phyloP scores from a whole-genome alignment of 2,888 invertebrate genomes.

The Phyto melanocephala region DNA sequence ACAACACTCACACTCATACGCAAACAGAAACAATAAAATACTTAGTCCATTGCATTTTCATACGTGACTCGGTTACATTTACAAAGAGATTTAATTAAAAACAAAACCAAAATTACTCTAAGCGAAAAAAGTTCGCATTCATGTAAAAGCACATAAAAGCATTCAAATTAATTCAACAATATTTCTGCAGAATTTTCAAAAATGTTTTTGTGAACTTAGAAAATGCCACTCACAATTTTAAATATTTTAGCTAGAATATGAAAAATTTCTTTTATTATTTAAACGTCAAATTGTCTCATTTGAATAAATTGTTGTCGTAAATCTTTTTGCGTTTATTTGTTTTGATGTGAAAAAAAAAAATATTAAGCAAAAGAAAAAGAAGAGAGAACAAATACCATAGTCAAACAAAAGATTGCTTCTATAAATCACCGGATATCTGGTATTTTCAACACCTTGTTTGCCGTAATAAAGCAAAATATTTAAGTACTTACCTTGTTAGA shows the following conservation, averaged over 20 bases:
- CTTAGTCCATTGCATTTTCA: conserved; percentile 21
- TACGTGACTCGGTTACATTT: conserved; percentile 49
- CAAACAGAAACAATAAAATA: neutral
- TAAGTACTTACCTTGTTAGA: neutral
- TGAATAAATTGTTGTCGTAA: conserved; percentile 47
- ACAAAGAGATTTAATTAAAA: conserved; percentile 21
- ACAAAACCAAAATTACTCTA: neutral
- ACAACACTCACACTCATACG: too few species aligned
- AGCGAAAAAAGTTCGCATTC: neutral
- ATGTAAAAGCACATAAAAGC: neutral
- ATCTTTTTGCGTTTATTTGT: conserved; percentile 25
- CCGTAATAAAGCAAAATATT: conserved; percentile 4
- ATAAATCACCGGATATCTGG: conserved; percentile 55
- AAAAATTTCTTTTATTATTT: conserved; percentile 5
- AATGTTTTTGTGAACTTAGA: neutral
- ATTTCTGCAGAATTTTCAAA: neutral
- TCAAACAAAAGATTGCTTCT: conserved; percentile 45
- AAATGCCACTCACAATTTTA: neutral
- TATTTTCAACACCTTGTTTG: conserved; percentile 53
- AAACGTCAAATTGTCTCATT: conserved; percentile 28
- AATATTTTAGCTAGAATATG: neutral
- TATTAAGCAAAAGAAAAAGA: neutral
- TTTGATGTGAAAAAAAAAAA: neutral
- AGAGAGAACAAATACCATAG: conserved; percentile 13
- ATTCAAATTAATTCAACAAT: conserved; percentile 19